A percentile compares a stretch with the other conserved stretches of the same genome.
phyloP scores from a whole-genome alignment of 2,113 vertebrate genomes.

The Numenius arquata region DNA sequence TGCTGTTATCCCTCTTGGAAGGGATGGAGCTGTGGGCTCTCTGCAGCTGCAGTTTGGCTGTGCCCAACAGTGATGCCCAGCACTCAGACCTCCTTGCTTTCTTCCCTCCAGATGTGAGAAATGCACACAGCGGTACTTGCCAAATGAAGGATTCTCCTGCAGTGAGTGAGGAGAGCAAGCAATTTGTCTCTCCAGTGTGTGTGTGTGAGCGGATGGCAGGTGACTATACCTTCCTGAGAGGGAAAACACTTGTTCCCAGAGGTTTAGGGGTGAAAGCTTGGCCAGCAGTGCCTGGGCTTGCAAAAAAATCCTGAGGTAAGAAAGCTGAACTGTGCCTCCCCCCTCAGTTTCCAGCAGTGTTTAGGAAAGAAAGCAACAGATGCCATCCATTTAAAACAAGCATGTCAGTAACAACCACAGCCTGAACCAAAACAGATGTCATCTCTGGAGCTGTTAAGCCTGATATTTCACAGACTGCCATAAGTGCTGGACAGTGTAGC shows the following conservation, averaged over 20 bases:
- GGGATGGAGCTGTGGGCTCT: neutral
- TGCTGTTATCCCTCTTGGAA: neutral
- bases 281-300: neutral
- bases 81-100: neutral
- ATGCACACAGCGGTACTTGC: neutral
- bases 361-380: slow-evolving; percentile 24
- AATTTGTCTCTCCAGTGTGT: neutral
- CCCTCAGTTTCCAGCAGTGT: neutral
- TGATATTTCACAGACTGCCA: slow-evolving; percentile 36
- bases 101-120: neutral
- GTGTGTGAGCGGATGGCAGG: neutral
- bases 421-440: slow-evolving; percentile 58
- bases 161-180: neutral
- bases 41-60: neutral
- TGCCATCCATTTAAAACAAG: slow-evolving; percentile 48
- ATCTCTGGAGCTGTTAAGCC: neutral
- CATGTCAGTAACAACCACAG: slow-evolving; percentile 24
- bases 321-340: neutral
- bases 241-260: neutral
- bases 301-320: neutral
- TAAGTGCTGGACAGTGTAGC: neutral
- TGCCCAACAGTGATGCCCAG: neutral
- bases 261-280: neutral
- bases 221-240: neutral
- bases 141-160: neutral